Evolutionary conservation across 53 echinoderm and acorn worm species (phyloP).

Genomic region (Holothuria leucospilota): DNA sequence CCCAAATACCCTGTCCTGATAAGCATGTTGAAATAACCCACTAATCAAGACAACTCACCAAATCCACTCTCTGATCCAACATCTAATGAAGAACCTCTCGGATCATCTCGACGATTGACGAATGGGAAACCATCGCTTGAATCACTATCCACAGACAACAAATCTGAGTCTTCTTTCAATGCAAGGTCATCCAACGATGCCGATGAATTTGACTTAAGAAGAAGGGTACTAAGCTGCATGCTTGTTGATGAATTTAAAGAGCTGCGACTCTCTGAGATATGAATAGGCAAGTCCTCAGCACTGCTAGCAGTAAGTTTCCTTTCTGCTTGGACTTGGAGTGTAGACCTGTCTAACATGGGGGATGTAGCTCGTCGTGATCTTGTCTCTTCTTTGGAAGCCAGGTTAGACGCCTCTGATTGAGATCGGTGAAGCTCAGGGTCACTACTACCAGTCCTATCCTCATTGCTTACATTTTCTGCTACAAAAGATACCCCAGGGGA

Average conservation of each 20-base stretch:
- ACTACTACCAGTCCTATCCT: background rate
- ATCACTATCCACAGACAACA: conserved; percentile 89
- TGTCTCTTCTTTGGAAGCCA: background rate
- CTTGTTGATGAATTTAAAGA: conserved; percentile 35
- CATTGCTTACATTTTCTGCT: background rate
- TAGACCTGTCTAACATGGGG: background rate
- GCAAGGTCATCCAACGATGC: conserved; percentile 78
- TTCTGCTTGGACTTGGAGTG: conserved; percentile 3
- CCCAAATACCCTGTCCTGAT: too few relatives aligned
- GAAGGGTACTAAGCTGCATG: conserved; percentile 22
- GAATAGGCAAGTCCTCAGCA: background rate
- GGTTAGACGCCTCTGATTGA: conserved; percentile 23
- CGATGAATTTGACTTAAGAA: conserved; percentile 54
- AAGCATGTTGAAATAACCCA: too few relatives aligned
- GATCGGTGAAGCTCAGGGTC: conserved; percentile 6
- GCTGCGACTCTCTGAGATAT: background rate
- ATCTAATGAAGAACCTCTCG: conserved; percentile 48
- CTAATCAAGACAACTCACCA: conserved; percentile 54
- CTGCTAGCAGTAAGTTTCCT: background rate
- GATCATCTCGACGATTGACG: conserved; percentile 31
- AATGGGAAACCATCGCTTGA: conserved; percentile 87
- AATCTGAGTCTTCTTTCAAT: conserved; percentile 70
- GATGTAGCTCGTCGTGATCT: conserved; percentile 17
- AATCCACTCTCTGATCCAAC: conserved; percentile 87
- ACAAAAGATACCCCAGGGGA: conserved; percentile 11